These are phyloP conservation scores for Columba janthina DNA, from an alignment of 2,113 vertebrate species.

Conservation along the genomic window DNA sequence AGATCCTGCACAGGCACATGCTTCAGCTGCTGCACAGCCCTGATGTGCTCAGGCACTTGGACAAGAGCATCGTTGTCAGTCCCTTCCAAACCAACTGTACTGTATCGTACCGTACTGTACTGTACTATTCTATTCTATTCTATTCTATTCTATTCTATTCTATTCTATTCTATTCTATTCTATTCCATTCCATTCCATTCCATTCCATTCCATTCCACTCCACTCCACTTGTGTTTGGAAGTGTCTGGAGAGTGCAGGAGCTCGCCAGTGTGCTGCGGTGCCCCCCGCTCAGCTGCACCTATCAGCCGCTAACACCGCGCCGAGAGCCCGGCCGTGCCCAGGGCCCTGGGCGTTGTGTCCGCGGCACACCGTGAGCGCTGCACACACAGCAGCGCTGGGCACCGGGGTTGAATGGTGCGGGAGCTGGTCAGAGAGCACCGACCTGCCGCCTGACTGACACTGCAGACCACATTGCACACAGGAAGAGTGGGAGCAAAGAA, in stretches of 20 bases:
- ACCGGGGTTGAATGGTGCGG: rapidly evolving
- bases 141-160: too few relatives aligned
- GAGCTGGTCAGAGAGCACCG: not conserved
- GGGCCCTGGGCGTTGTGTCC: not conserved
- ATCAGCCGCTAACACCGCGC: rapidly evolving
- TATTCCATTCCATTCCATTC: not conserved
- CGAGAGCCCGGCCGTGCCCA: rapidly evolving
- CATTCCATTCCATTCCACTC: too few relatives aligned
- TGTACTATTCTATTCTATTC: too few relatives aligned
- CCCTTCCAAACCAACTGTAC: not conserved
- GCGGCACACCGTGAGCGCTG: too few relatives aligned
- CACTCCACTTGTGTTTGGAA: too few relatives aligned
- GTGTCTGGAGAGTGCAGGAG: too few relatives aligned
- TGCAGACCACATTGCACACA: not conserved
- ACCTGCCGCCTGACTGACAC: not conserved
- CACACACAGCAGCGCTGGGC: not conserved
- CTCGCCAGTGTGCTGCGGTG: too few relatives aligned
- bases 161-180: too few relatives aligned
- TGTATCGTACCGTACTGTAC: too few relatives aligned
- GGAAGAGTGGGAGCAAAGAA: conserved; percentile 28
- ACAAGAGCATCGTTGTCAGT: rapidly evolving
- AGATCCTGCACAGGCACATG: rapidly evolving
- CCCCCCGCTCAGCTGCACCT: not conserved
- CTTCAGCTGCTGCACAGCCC: not conserved
- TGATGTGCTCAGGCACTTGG: not conserved